Base-by-base conservation (phyloP, 37 sponge, comb jelly and placozoan species). In the Mnemiopsis leidyi region DNA sequence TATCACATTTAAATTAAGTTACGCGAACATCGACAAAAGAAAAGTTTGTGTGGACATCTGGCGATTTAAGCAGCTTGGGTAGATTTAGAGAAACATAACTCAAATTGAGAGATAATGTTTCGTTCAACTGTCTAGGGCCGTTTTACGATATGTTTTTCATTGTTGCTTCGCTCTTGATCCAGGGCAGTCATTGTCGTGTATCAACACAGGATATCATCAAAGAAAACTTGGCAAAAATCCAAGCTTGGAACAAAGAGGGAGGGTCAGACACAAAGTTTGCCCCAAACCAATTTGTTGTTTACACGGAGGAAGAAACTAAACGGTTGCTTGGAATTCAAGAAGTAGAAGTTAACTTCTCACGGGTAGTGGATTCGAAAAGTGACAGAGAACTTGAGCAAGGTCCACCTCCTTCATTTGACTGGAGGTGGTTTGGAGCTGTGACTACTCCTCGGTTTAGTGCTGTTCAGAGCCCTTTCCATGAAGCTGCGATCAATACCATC, bases 361-460 rank as follows among this genome's bases (percentile, higher is more conserved):
- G 30, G n/a, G n/a, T 5, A 23, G 75, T 71, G 25, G 68, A 67
- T 13, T 21, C 68, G 13, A 71, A n/a, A 29, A 71, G 2, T 71
- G 30, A n/a, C 3, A 71, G 30, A 7, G 5, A n/a, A 71, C 3
- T 71, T 3, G 75, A 28, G 20, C 75, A 71, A 71, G 75, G 75
- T 29, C 7, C 75, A 23, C 75, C 75, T 3, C n/a, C 75, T 29
- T 28, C 25, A 28, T 71, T 71, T 28, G 75, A 71, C 75, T 71
- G 75, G 75, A 71, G 75, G n/a, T 71, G 75, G 75, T 71, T 71
- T 71, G 75, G n/a, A 5, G 75, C 75, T 23, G 75, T 71, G 21
- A 71, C 75, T 71, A 5, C 25, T 5, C 7, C 75, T 29, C 25
- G 75, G 75, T 29, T 29, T 25, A 71, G 25, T n/a, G 5, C 30